These are phyloP conservation scores for Leucophenga maculata DNA, from an alignment of 2,888 invertebrate genomes.

Conservation along the genomic window DNA sequence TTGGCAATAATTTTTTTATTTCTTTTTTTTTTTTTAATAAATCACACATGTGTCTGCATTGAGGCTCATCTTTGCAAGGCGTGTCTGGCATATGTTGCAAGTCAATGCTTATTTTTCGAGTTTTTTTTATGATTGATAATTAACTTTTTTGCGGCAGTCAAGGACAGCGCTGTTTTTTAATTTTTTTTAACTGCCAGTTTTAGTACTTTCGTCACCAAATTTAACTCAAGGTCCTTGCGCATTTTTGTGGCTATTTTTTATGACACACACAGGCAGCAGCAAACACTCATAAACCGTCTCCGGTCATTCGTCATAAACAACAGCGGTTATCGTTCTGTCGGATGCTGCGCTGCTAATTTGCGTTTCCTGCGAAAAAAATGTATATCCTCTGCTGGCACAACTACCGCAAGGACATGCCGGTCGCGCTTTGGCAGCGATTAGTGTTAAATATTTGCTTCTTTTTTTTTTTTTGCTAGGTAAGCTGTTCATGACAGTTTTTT, in stretches of 20 bases:
- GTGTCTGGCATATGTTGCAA: constrained; percentile 36
- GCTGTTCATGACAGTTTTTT: constrained; percentile 27
- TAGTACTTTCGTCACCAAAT: not conserved
- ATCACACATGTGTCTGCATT: constrained; percentile 36
- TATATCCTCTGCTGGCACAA: not conserved
- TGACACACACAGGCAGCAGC: constrained; percentile 25
- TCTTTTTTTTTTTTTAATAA: constrained; percentile 4
- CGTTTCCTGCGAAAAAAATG: constrained; percentile 58
- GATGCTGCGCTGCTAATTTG: constrained; percentile 55
- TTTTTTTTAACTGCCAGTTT: not conserved
- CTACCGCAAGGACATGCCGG: constrained; percentile 28
- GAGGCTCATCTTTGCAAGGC: constrained; percentile 16
- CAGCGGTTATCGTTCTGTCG: constrained; percentile 31
- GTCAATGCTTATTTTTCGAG: constrained; percentile 18
- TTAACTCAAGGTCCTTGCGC: constrained; percentile 3
- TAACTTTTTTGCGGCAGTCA: constrained; percentile 54
- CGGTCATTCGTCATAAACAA: constrained; percentile 12
- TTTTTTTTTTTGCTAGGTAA: constrained; percentile 45
- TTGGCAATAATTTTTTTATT: constrained; percentile 29
- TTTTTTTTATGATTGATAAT: constrained; percentile 49
- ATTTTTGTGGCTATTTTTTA: constrained; percentile 28
- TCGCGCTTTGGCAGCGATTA: not conserved
- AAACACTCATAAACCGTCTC: not conserved
- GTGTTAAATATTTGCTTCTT: not conserved
- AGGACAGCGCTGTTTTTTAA: constrained; percentile 37